Evolutionary conservation across 2,797 vertebrate genomes (phyloP).

Genomic region (Hyperoplus lanceolatus): DNA sequence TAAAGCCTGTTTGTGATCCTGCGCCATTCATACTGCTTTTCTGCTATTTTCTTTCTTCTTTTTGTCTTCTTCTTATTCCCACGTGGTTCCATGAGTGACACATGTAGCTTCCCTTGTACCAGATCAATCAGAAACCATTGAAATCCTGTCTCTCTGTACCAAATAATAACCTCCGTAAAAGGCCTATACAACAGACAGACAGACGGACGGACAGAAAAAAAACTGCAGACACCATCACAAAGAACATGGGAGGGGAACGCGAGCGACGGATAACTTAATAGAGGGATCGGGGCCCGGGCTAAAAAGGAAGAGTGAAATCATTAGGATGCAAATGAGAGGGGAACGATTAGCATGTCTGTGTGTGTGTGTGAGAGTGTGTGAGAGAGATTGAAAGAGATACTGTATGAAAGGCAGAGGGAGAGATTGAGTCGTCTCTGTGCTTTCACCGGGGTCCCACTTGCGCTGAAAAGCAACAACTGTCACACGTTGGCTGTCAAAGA

Average conservation of each 20-base stretch:
- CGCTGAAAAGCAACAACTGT: constrained; percentile 65
- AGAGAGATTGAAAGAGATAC: constrained; percentile 80
- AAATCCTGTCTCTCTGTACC: constrained; percentile 28
- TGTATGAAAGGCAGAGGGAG: constrained; percentile 74
- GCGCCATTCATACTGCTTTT: neutral
- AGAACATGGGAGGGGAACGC: constrained; percentile 61
- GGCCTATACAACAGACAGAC: constrained; percentile 28
- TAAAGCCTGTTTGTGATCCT: neutral
- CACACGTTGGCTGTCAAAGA: constrained; percentile 67
- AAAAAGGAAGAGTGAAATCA: constrained; percentile 83
- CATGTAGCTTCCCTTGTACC: neutral
- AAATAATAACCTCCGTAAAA: constrained; percentile 61
- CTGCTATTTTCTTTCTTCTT: neutral
- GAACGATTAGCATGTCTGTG: constrained; percentile 69
- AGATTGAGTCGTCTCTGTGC: constrained; percentile 74
- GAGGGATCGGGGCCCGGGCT: constrained; percentile 65
- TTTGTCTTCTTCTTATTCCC: neutral
- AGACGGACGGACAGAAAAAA: constrained; percentile 48
- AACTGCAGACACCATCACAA: constrained; percentile 65
- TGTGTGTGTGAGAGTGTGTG: too few relatives aligned
- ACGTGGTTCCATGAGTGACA: constrained; percentile 1
- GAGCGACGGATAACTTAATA: constrained; percentile 72
- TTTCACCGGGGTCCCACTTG: constrained; percentile 50
- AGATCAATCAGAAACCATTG: constrained; percentile 42
- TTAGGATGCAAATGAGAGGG: too few relatives aligned